These are phyloP conservation scores for Sebastes iracundus DNA, from an alignment of 2,797 vertebrate genomes.

Conservation along the genomic window DNA sequence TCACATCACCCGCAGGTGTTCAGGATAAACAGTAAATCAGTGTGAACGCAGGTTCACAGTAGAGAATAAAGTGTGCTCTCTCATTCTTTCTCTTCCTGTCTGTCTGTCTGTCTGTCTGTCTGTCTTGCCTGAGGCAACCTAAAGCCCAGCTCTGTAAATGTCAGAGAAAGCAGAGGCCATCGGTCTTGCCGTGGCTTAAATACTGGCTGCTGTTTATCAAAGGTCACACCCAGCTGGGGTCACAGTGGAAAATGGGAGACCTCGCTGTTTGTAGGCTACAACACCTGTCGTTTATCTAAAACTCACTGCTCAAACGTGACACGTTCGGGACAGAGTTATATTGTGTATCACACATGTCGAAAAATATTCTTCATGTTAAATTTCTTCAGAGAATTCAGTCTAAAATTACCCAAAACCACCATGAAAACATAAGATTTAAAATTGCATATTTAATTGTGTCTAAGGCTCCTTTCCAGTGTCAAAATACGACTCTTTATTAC, in stretches of 20 bases:
- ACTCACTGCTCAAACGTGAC: no score
- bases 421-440: not conserved
- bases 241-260: constrained; percentile 28
- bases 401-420: not conserved
- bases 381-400: not conserved
- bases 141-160: constrained; percentile 55
- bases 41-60: not conserved
- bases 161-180: constrained; percentile 54
- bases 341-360: not conserved
- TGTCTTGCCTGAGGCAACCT: constrained; percentile 34
- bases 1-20: not conserved
- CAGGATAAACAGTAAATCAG: not conserved
- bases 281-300: not conserved
- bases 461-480: not conserved
- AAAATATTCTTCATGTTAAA: not conserved
- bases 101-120: not conserved
- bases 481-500: not conserved
- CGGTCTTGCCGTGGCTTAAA: constrained; percentile 48
- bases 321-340: not conserved
- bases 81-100: not conserved
- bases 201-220: constrained; percentile 64
- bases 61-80: not conserved
- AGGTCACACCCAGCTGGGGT: constrained; percentile 59
- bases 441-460: not conserved
- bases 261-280: constrained; percentile 26